A percentile compares a stretch with the other conserved stretches of the same genome.
phyloP scores from a whole-genome alignment of 2,797 vertebrate genomes.

The Peromyscus melanophrys region DNA sequence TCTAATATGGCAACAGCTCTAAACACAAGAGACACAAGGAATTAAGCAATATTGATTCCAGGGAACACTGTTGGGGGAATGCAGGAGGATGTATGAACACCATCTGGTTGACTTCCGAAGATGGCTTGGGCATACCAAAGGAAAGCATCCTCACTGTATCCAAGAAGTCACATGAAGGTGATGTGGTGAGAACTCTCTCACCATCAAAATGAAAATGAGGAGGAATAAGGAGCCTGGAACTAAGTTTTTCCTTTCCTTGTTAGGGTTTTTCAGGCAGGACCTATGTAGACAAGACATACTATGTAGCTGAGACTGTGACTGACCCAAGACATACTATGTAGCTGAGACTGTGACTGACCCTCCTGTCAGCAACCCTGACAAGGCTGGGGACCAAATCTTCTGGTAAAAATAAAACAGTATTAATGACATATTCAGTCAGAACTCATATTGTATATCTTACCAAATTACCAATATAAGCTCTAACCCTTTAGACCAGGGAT shows the following conservation, averaged over 20 bases:
- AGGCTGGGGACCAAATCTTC: background rate
- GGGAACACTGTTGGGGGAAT: background rate
- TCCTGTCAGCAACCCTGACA: no score
- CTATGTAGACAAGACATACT: background rate
- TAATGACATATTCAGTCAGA: background rate
- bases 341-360: background rate
- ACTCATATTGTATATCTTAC: slow-evolving; percentile 16
- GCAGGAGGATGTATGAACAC: background rate
- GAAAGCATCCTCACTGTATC: background rate
- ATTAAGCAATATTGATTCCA: background rate
- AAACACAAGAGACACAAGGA: background rate
- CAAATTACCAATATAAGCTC: slow-evolving; percentile 42
- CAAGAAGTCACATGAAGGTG: slow-evolving; percentile 22
- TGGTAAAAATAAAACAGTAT: slow-evolving; percentile 45
- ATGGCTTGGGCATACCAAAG: background rate
- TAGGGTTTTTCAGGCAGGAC: background rate
- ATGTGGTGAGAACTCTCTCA: background rate
- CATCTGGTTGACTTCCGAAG: background rate
- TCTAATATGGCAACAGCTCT: background rate
- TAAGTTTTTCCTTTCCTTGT: background rate
- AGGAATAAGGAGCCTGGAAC: background rate
- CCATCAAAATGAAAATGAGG: background rate
- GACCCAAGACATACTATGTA: no score
- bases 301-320: background rate
- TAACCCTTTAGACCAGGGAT: background rate